These are phyloP conservation scores for Scyliorhinus canicula DNA, from an alignment of 2,797 vertebrate genomes.

Conservation along the genomic window DNA sequence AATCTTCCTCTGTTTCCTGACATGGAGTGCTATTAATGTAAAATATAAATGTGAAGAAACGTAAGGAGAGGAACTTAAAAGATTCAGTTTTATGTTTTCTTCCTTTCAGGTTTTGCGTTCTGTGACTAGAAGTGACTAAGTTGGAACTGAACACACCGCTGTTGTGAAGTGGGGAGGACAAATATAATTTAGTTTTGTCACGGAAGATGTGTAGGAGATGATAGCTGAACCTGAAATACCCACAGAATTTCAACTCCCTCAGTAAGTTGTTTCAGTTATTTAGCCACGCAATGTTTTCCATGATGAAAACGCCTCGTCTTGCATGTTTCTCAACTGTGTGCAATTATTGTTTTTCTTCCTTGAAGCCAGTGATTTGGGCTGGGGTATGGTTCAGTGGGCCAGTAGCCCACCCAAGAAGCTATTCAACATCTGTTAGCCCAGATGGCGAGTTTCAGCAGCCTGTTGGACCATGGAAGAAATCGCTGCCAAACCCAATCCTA, in stretches of 20 bases:
- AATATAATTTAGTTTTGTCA: slow-evolving; percentile 78
- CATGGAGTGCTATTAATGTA: background rate
- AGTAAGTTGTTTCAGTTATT: slow-evolving; percentile 66
- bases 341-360: background rate
- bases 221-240: slow-evolving; percentile 99
- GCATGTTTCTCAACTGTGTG: background rate
- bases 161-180: slow-evolving; percentile 71
- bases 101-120: slow-evolving; percentile 31
- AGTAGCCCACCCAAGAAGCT: background rate
- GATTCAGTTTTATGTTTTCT: slow-evolving; percentile 30
- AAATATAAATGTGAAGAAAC: slow-evolving; percentile 5
- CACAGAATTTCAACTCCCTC: slow-evolving; percentile 87
- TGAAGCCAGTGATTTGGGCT: background rate
- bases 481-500: background rate
- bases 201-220: slow-evolving; percentile 99
- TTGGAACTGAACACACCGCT: slow-evolving; percentile 31
- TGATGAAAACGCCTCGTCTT: background rate
- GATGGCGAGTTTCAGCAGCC: background rate
- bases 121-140: slow-evolving; percentile 26
- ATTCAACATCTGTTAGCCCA: background rate
- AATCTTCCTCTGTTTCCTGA: no score
- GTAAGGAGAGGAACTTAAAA: background rate
- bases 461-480: background rate
- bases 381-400: background rate
- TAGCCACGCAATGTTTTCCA: background rate